These are phyloP conservation scores for Machimus atricapillus DNA, from an alignment of 2,888 invertebrate species.

Conservation along the genomic window DNA sequence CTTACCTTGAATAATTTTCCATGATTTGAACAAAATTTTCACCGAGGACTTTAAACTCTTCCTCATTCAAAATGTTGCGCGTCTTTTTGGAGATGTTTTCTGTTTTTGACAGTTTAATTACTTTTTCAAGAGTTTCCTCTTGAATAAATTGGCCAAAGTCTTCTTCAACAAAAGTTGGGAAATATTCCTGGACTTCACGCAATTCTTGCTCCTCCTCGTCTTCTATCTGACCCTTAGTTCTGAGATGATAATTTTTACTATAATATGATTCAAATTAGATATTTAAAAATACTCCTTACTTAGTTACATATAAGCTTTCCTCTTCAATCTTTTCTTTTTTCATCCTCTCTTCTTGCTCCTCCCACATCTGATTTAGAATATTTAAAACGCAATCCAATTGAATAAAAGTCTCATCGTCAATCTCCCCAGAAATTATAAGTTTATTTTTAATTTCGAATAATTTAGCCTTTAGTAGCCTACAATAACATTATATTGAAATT, in stretches of 20 bases:
- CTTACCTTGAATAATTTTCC: slow-evolving; percentile 53
- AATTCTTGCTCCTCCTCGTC: slow-evolving; percentile 73
- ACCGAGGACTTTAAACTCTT: slow-evolving; percentile 56
- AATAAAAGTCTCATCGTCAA: slow-evolving; percentile 62
- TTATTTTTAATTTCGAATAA: slow-evolving; percentile 74
- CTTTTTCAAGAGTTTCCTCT: slow-evolving; percentile 64
- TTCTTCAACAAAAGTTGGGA: slow-evolving; percentile 71
- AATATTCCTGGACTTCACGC: slow-evolving; percentile 72
- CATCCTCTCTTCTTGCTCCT: slow-evolving; percentile 73
- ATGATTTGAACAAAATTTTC: slow-evolving; percentile 56
- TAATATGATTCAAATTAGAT: slow-evolving; percentile 31
- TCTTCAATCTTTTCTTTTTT: slow-evolving; percentile 75
- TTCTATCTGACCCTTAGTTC: slow-evolving; percentile 71
- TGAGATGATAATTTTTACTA: slow-evolving; percentile 51
- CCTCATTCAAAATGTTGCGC: slow-evolving; percentile 53
- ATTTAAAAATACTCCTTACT: slow-evolving; percentile 60
- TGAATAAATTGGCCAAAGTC: slow-evolving; percentile 75
- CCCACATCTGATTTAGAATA: slow-evolving; percentile 76
- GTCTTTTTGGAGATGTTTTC: slow-evolving; percentile 49
- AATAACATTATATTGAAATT: slow-evolving; percentile 40
- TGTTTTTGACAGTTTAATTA: slow-evolving; percentile 41
- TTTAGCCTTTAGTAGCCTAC: slow-evolving; percentile 73
- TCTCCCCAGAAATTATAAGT: slow-evolving; percentile 65
- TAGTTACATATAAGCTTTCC: slow-evolving; percentile 78
- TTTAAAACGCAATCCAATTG: slow-evolving; percentile 67